These are phyloP conservation scores for Heptranchias perlo DNA, from an alignment of 2,113 vertebrate species.

Conservation along the genomic window DNA sequence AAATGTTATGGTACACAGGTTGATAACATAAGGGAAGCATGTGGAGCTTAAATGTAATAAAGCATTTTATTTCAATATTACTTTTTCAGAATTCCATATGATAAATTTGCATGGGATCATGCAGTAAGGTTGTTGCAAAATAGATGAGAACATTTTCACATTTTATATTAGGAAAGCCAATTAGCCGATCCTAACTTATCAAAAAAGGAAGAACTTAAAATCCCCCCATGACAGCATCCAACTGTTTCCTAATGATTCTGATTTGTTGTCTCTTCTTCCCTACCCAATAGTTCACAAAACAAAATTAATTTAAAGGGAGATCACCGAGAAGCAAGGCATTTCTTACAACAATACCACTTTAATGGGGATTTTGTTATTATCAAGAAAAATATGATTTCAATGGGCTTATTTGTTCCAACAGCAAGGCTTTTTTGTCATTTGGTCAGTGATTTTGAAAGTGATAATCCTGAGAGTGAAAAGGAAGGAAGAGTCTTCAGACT, in stretches of 20 bases:
- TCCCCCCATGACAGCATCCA: background rate
- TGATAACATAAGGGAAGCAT: background rate
- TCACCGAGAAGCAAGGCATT: background rate
- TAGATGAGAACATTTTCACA: background rate
- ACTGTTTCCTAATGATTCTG: background rate
- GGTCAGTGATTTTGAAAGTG: background rate
- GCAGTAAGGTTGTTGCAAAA: background rate
- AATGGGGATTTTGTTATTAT: background rate
- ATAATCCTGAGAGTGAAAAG: too few relatives aligned
- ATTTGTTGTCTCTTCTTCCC: background rate
- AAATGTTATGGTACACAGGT: background rate
- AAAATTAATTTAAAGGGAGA: too few relatives aligned
- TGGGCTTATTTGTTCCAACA: background rate
- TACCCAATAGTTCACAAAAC: background rate
- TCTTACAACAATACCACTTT: background rate
- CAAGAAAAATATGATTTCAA: too few relatives aligned
- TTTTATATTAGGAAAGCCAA: background rate
- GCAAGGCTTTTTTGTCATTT: background rate
- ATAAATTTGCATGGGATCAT: background rate
- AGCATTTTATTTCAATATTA: background rate
- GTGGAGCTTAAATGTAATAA: background rate
- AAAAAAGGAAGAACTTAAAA: background rate
- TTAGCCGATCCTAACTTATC: background rate
- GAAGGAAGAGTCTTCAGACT: too few relatives aligned
- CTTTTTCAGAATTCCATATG: background rate